Base-by-base conservation (phyloP, 2,888 invertebrate species). In the Harpalus rubripes region DNA sequence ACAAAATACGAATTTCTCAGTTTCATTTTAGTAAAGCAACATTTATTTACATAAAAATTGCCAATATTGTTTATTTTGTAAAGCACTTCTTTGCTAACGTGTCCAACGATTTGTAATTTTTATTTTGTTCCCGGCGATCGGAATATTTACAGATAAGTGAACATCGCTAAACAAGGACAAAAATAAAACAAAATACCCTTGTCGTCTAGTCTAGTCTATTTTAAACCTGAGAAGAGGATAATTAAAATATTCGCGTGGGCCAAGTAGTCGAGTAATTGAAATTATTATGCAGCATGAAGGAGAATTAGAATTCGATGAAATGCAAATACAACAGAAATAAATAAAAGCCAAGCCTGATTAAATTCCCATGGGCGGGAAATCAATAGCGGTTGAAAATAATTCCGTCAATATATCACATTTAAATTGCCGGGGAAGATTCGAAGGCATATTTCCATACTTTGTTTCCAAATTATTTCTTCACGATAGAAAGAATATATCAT, bases 291-390 rank as follows among this genome's bases (percentile, higher is more conserved):
- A 56, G 44, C 74, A 63, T 68, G 82, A 68, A 82, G 32, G 52
- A 7, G 41, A 81, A 81, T 68, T 81, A 65, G 52, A 52, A 63
- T 68, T 68, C 44, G 63, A 81, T 65, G 41, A 81, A 63, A 81
- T 81, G 44, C 65, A 82, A 72, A 72, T 56, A 16, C 79, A 44
- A 1, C 56, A 26, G 58, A 68, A 82, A 83, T 83, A 76, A 83
- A 83, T 83, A 58, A 44, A 59, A 82, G 10, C 39, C 44, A n/a
- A 58, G 32, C 58, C 61, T 76, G 76, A 83, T 74, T 74, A 74
- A 83, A 83, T 59, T 83, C 39, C 26, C 82, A 83, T 72, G 58
- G 39, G 58, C 65, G 79, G 22, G 56, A 78, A 81, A 81, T 81
- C 81, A 81, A 81, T 81, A 81, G 16, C 10, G 26, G 32, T 26